Evolutionary conservation across 2,113 vertebrate genomes (phyloP).

Genomic region (Aegithalos caudatus): DNA sequence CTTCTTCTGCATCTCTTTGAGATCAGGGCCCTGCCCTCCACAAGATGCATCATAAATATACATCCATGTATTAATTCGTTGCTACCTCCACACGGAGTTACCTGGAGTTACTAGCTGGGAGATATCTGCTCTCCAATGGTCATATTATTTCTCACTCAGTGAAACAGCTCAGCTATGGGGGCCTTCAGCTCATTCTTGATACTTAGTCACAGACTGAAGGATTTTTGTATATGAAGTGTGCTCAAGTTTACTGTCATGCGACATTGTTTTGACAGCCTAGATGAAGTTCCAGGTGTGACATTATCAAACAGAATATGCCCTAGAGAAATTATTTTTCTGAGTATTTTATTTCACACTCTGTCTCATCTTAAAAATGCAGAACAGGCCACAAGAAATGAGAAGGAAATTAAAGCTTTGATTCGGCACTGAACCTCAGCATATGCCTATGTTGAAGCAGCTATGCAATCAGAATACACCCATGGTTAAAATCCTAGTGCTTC

Average conservation of each 20-base stretch:
- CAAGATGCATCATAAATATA: neutral
- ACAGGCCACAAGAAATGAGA: constrained; percentile 38
- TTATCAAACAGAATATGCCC: constrained; percentile 65
- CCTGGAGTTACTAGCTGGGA: neutral
- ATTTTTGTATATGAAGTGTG: constrained; percentile 43
- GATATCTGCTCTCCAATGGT: neutral
- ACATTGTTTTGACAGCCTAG: constrained; percentile 62
- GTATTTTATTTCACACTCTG: constrained; percentile 45
- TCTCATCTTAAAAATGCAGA: constrained; percentile 46
- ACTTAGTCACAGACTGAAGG: constrained; percentile 41
- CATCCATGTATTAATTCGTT: neutral
- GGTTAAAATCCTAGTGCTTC: neutral
- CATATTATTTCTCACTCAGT: neutral
- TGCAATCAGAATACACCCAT: neutral
- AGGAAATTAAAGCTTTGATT: constrained; percentile 25
- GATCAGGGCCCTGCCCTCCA: neutral
- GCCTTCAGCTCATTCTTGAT: neutral
- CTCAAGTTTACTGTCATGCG: constrained; percentile 49
- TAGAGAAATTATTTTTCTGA: constrained; percentile 61
- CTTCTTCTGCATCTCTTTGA: neutral
- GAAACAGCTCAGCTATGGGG: neutral
- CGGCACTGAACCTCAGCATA: neutral
- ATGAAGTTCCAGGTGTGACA: constrained; percentile 64
- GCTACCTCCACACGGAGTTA: neutral
- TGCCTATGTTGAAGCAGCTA: neutral